These are phyloP conservation scores for Dolichoris vasculosae DNA, from an alignment of 1,140 invertebrate species.

Conservation along the genomic window DNA sequence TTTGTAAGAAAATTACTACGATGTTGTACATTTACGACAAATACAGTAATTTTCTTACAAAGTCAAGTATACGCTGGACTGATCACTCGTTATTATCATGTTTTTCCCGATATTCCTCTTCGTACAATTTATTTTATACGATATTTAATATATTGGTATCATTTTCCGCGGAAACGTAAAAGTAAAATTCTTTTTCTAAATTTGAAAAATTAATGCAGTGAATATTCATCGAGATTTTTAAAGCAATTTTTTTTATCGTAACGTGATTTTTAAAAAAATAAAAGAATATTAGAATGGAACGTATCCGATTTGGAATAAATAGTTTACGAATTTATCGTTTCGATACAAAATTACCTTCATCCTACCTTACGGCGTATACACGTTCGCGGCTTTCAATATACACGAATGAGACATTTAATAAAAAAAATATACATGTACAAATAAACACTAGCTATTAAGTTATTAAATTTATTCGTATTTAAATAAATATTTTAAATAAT, in stretches of 20 bases:
- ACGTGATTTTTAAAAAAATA: background rate
- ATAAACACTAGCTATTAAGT: background rate
- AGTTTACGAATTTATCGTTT: background rate
- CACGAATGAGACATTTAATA: background rate
- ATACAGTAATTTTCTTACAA: slow-evolving; percentile 16
- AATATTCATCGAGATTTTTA: background rate
- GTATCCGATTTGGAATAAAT: background rate
- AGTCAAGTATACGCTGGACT: background rate
- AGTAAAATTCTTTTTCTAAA: background rate
- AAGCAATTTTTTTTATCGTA: background rate
- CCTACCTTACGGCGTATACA: background rate
- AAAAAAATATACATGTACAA: background rate
- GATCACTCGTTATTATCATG: background rate
- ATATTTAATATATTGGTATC: background rate
- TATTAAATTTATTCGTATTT: slow-evolving; percentile 1
- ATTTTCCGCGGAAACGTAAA: background rate
- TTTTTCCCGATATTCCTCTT: background rate
- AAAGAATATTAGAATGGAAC: background rate
- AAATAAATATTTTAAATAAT: slow-evolving; percentile 8
- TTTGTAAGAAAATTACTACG: background rate
- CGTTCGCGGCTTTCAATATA: background rate
- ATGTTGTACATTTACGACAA: background rate
- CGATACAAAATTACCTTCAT: background rate
- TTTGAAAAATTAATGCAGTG: too few relatives aligned
- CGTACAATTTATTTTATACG: background rate